Base-by-base conservation (phyloP, 2,113 vertebrate species). In the Apteryx owenii region DNA sequence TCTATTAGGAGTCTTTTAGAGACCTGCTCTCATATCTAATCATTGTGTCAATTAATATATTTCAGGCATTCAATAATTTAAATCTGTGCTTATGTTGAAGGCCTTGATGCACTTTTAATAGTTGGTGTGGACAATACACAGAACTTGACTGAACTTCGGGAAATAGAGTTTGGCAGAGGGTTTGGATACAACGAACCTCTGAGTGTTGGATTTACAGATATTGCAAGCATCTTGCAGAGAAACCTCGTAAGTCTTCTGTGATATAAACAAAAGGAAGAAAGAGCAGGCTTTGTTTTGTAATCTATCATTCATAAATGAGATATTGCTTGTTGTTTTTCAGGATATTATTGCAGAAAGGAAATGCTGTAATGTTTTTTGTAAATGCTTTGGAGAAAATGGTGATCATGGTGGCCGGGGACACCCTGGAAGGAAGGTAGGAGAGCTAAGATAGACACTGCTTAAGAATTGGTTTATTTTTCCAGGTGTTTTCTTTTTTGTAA, bases 111-210 rank as follows among this genome's bases (percentile, higher is more conserved):
- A 23, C 96, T 99, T 81, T 96, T 99, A 5, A 26, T 97, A 3
- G 94, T 99, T 91, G 99, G 98, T 18, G 89, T 99, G 96, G 98
- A 99, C 76, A 98, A 97, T 31, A 95, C 72, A 7, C 95, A 86
- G 22, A 96, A 98, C 54, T 58, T 98, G 61, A 85, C 94, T 56
- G 98, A 98, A 65, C 98, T 99, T 79, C 98, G 98, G 96, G 98
- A 98, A 96, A 85, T 99, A 64, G 99, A 99, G 90, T 99, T 99
- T 83, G 99, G 99, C 31, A 97, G 99, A 96, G 99, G 99, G 5
- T 99, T 99, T 72, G 93, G 85, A 8, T 99, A 99, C 96, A 97
- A 92, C 0, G 92, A 98, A 46, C 98, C 98, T 61, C 97, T 99
- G 84, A 98, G 95, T 72, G 96, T 98, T 89, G 96, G 96, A 64